Evolutionary conservation across 2,888 invertebrate species (phyloP), one percentile per base, ranked within the genome.

Genomic region (Onchidella celtica): DNA sequence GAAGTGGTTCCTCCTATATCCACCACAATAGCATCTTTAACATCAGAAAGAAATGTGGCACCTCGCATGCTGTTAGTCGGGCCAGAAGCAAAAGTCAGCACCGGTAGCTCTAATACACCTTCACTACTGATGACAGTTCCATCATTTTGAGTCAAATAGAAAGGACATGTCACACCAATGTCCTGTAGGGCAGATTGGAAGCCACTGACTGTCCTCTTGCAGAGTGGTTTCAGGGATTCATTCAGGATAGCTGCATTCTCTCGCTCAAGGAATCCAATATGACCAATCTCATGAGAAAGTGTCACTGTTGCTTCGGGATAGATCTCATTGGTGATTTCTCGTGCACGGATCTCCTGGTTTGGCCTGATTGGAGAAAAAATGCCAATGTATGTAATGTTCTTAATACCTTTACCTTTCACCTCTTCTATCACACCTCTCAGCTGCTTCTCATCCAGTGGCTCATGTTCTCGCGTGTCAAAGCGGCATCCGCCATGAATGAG

Each of bases 1-100:
- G 91, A 88, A 4, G 89, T 89, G 6, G 92, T 92, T 4, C 92
- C 92, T 2, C 92, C 92, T 65, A 92, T 90, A 84, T 92, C 92
- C 11, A 91, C 86, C 6, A 92, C 91, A 14, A 92, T 84, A 2
- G 89, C 91, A 61, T 92, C 88, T 27, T 83, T 75, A 14, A 84
- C 61, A 27, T 87, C 87, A 21, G 90, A 90, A 21, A 92, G 84
- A 73, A 88, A 91, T 0, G 91, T 90, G 1, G 92, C 92, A 17
- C 92, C 92, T 24, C 92, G 83, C 92, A 92, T 92, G 84, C 91
- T 91, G 85, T 92, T 92, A n/a, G 92, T 92, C 1, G 92, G 89
- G 27, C 92, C 92, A 6, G 92, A 92, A 4, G 92, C 90, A 81
- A 92, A 92, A 0, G 91, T 90, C 21, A 84, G 83, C 0, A 92